Conservation (phyloP, 2,888 invertebrate species). For the Plutella xylostella region DNA sequence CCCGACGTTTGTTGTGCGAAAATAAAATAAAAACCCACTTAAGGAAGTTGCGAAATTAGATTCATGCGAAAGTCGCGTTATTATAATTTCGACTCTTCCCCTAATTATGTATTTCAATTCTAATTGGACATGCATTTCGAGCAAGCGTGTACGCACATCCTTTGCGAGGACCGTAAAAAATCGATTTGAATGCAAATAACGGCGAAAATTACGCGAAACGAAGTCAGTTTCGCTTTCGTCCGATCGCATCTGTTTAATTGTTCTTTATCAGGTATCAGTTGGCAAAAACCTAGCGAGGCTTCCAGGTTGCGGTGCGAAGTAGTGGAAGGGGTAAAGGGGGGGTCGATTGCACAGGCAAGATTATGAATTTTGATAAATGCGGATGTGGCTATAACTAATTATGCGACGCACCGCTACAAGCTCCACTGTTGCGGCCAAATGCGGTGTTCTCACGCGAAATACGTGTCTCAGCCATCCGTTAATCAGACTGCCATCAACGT, state of each 20-base stretch:
- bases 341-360: not conserved
- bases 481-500: too few relatives aligned
- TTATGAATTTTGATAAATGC: slow-evolving; percentile 35
- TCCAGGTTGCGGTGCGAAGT: slow-evolving; percentile 25
- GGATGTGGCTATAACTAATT: slow-evolving; percentile 21
- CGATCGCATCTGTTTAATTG: slow-evolving; percentile 48
- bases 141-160: slow-evolving; percentile 53
- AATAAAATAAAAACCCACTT: slow-evolving; percentile 8
- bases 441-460: slow-evolving; percentile 32
- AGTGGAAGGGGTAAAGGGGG: not conserved
- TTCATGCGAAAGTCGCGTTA: slow-evolving; percentile 21
- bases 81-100: slow-evolving; percentile 6
- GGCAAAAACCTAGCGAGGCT: slow-evolving; percentile 52
- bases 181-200: slow-evolving; percentile 57
- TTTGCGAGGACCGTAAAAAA: slow-evolving; percentile 35
- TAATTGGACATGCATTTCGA: slow-evolving; percentile 51
- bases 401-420: slow-evolving; percentile 30
- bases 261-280: slow-evolving; percentile 35
- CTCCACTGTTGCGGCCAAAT: slow-evolving; percentile 20
- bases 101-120: slow-evolving; percentile 18
- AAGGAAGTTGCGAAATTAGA: slow-evolving; percentile 13
- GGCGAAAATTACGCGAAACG: slow-evolving; percentile 42
- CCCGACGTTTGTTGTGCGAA: slow-evolving; percentile 7
- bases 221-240: slow-evolving; percentile 39
- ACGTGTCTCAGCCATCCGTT: slow-evolving; percentile 8